Percentiles rank a stretch among this genome's conserved stretches.
These are phyloP conservation scores for Nibea coibor DNA, from an alignment of 2,113 vertebrate genomes.

Conservation along the genomic window DNA sequence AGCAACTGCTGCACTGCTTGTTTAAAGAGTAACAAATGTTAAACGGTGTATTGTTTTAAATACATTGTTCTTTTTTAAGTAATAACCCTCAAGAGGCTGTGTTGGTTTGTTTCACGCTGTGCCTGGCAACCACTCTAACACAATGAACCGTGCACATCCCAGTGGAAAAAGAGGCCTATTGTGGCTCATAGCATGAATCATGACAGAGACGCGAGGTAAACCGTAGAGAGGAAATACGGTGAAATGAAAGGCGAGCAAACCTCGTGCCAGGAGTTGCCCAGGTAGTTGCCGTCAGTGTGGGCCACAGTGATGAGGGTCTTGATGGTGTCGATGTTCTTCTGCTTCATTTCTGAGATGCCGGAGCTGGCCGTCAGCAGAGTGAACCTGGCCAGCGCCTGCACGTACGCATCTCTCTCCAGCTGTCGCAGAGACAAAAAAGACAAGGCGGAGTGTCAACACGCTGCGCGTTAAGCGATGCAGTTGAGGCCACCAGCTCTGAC, in stretches of 20 bases:
- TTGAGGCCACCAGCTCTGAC: not conserved
- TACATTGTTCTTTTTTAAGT: not conserved
- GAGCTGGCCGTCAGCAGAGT: constrained; percentile 96
- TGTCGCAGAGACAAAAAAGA: constrained; percentile 59
- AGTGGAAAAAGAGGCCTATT: not conserved
- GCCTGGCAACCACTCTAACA: not conserved
- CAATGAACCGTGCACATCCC: not conserved
- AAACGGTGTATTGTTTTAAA: not conserved
- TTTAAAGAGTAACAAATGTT: not conserved
- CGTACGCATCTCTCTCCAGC: constrained; percentile 97
- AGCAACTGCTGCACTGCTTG: not conserved
- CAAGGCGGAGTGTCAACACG: not conserved
- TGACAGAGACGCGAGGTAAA: not conserved
- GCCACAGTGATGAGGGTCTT: constrained; percentile 99
- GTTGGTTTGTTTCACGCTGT: not conserved
- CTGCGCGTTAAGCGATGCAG: not conserved
- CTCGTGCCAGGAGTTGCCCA: constrained; percentile 99
- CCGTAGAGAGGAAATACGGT: not conserved
- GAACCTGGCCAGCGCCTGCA: constrained; percentile 96
- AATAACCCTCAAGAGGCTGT: not conserved
- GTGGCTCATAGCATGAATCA: not conserved
- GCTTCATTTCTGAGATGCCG: constrained; percentile 99
- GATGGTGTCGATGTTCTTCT: constrained; percentile 99
- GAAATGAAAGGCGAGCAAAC: constrained; percentile 66
- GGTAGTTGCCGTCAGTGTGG: constrained; percentile 98